Base-by-base conservation (phyloP, 2,113 vertebrate species). In the Seriola quinqueradiata region DNA sequence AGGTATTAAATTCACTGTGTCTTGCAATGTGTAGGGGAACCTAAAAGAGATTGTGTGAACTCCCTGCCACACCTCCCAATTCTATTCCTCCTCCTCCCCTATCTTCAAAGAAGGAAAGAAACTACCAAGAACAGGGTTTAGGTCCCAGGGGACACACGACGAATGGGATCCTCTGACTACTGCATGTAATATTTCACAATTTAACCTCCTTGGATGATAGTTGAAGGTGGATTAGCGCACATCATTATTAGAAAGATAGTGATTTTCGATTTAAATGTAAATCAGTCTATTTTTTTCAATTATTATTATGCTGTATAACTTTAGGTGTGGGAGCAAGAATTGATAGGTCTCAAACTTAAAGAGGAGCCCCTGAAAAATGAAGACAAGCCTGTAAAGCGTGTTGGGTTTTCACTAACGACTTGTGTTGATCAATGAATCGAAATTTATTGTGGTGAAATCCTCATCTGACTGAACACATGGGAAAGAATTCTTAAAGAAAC, bases 251-350 rank as follows among this genome's bases (percentile, higher is more conserved):
- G 84, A 82, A 89, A 89, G 92, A 93, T 90, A 86, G 86, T 71
- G 89, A 90, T 92, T 95, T 95, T 92, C 86, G 74, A 94, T 95
- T 93, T 94, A 95, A 95, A 95, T 95, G 92, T 91, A 95, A 95
- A 95, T 95, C 89, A 89, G 85, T 75, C 70, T 82, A 36, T 81
- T 84, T 76, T 78, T 87, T 91, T 81, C 80, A 87, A 92, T 92
- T 92, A 93, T 91, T 90, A 83, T 86, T 90, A 86, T 84, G 75
- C 86, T 81, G 84, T 69, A 82, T 89, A 92, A 93, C 79, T 88
- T 90, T 57, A 77, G 69, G 75, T 82, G 23, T 63, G 42, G 55
- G 64, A 77, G 68, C 38, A 79, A 86, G 63, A 81, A 85, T 78
- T 74, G 87, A 89, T 86, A 81, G 82, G 71, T 79, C 77, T 91